phyloP scores from a whole-genome alignment of 2,797 vertebrate species.

The Tangara arthus region DNA sequence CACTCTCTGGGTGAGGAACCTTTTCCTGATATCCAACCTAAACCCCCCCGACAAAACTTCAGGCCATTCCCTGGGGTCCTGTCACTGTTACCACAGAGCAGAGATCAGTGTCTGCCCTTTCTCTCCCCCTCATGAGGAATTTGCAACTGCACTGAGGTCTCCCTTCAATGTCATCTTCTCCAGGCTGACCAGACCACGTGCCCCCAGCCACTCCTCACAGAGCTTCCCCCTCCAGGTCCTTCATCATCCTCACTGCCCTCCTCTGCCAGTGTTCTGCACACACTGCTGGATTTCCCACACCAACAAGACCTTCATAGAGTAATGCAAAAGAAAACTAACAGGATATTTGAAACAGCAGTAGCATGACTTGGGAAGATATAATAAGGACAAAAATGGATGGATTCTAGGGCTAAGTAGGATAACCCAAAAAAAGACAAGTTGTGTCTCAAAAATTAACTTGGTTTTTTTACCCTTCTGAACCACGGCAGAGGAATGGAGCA shows the following conservation, averaged over 20 bases:
- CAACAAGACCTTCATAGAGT: background rate
- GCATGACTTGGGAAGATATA: background rate
- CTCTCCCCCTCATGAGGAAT: rapidly evolving
- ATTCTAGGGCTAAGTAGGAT: background rate
- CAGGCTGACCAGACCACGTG: too few species aligned
- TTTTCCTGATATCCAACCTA: background rate
- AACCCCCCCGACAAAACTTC: background rate
- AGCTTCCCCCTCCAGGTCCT: background rate
- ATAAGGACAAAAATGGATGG: background rate
- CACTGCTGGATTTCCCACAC: background rate
- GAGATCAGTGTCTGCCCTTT: rapidly evolving
- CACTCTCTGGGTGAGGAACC: rapidly evolving
- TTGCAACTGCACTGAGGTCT: rapidly evolving
- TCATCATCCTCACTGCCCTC: background rate
- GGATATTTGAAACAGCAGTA: background rate
- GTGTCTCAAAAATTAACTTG: background rate
- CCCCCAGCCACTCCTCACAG: background rate
- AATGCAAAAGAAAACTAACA: background rate
- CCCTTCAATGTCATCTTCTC: background rate
- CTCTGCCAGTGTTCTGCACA: background rate
- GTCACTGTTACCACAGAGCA: rapidly evolving
- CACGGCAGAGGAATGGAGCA: background rate
- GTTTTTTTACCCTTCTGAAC: background rate
- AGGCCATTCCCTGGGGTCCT: background rate
- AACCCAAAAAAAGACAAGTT: background rate